Percentiles rank a stretch among this genome's conserved stretches.
Evolutionary conservation across 2,888 invertebrate genomes (phyloP).

Genomic region (Conchocele bisecta): DNA sequence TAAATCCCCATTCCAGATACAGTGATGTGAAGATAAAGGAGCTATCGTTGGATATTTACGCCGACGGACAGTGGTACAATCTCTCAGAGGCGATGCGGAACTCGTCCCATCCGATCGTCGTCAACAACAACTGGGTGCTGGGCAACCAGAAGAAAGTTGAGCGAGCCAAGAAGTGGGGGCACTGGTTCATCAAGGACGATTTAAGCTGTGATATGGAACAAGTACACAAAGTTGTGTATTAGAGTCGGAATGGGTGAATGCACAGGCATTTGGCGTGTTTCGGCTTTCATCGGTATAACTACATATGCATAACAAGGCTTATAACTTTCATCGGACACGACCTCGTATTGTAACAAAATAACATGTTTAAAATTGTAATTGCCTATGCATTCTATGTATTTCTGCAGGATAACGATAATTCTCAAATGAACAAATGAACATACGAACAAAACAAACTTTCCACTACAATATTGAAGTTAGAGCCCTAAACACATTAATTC

Average conservation of each 20-base stretch:
- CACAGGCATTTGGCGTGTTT: not conserved
- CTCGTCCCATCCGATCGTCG: conserved; percentile 54
- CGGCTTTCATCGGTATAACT: no score
- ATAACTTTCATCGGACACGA: no score
- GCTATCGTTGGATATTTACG: conserved; percentile 56
- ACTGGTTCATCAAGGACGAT: conserved; percentile 70
- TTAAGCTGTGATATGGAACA: conserved; percentile 49
- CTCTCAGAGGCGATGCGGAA: conserved; percentile 38
- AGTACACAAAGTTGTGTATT: conserved; percentile 43
- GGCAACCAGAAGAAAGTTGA: conserved; percentile 63
- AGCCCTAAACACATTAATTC: no score
- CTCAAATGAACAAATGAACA: no score
- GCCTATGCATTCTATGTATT: no score
- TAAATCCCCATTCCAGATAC: conserved; percentile 37
- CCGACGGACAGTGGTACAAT: conserved; percentile 72
- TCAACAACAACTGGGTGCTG: conserved; percentile 71
- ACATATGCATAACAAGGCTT: no score
- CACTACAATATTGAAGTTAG: no score
- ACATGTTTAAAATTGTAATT: no score
- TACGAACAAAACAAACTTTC: no score
- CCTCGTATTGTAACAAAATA: no score
- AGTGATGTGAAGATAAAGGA: conserved; percentile 51
- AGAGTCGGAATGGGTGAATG: not conserved
- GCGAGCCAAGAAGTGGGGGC: conserved; percentile 69
- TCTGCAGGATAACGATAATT: no score